A percentile compares a stretch with the other conserved stretches of the same genome.
Evolutionary conservation across 2,113 vertebrate genomes (phyloP).

Genomic region (Dunckerocampus dactyliophorus): DNA sequence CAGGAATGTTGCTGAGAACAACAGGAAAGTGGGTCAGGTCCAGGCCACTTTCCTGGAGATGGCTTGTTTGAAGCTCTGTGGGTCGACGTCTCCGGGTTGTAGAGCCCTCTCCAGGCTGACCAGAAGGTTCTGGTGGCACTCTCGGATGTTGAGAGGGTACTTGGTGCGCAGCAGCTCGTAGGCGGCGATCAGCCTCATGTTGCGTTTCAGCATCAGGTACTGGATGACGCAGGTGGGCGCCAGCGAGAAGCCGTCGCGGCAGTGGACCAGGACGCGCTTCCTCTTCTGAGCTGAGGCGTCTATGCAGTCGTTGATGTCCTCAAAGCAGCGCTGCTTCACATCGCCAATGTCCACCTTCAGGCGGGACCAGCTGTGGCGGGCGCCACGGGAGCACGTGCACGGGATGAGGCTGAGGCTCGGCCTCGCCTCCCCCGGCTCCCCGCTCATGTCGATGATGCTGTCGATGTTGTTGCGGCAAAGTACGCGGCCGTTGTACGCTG

Average conservation of each 20-base stretch:
- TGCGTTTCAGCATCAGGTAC: conserved; percentile 78
- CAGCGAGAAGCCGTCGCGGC: conserved; percentile 75
- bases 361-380: conserved; percentile 76
- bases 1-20: background rate
- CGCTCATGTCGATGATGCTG: conserved; percentile 77
- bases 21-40: conserved; percentile 60
- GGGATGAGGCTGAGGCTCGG: conserved; percentile 67
- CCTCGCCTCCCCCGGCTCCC: conserved; percentile 57
- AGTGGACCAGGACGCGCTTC: conserved; percentile 77
- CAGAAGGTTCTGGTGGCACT: conserved; percentile 75
- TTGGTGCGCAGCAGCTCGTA: conserved; percentile 73
- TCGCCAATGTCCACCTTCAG: conserved; percentile 74
- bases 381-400: conserved; percentile 67
- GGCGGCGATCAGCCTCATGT: conserved; percentile 75
- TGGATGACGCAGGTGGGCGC: conserved; percentile 74
- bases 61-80: conserved; percentile 73
- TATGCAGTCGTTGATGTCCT: conserved; percentile 78
- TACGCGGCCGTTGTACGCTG: conserved; percentile 64
- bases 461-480: conserved; percentile 77
- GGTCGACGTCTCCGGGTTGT: conserved; percentile 63
- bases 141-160: conserved; percentile 73
- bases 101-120: conserved; percentile 75
- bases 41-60: conserved; percentile 75
- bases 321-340: conserved; percentile 68
- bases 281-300: conserved; percentile 71